Evolutionary conservation across 2,113 vertebrate species (phyloP).

Genomic region (Budorcas taxicolor): DNA sequence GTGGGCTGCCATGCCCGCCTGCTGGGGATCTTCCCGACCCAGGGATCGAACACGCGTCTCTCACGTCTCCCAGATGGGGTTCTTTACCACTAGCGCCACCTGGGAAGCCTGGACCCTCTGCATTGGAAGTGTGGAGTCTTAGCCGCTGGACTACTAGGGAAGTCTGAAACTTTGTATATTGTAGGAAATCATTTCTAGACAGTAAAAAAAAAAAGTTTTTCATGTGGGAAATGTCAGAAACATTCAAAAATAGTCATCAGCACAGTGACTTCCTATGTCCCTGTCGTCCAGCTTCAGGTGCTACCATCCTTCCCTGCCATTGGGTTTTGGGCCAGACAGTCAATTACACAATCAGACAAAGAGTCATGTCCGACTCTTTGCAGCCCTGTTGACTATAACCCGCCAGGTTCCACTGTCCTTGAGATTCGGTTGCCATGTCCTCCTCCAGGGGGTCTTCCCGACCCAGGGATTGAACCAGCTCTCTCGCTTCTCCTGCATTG

Average conservation of each 20-base stretch:
- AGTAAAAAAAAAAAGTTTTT: background rate
- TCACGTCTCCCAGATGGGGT: rapidly evolving
- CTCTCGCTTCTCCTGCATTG: background rate
- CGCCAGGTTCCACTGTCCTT: background rate
- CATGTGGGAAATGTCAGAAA: background rate
- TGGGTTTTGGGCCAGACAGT: background rate
- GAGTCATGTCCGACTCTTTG: background rate
- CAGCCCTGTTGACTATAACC: background rate
- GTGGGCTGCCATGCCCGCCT: background rate
- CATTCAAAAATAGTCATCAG: background rate
- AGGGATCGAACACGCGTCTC: rapidly evolving
- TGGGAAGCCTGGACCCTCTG: background rate
- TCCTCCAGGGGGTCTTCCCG: background rate
- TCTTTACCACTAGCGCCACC: background rate
- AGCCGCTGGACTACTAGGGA: background rate
- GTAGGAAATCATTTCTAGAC: background rate
- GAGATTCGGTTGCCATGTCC: background rate
- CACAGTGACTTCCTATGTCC: background rate
- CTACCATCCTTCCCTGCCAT: too few relatives aligned
- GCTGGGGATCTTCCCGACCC: background rate
- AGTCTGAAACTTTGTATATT: rapidly evolving
- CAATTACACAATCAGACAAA: background rate
- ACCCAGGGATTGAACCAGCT: background rate
- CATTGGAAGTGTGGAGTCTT: background rate
- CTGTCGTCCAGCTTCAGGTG: background rate